Conservation (phyloP, 2,113 vertebrate species). For the Pleuronectes platessa region DNA sequence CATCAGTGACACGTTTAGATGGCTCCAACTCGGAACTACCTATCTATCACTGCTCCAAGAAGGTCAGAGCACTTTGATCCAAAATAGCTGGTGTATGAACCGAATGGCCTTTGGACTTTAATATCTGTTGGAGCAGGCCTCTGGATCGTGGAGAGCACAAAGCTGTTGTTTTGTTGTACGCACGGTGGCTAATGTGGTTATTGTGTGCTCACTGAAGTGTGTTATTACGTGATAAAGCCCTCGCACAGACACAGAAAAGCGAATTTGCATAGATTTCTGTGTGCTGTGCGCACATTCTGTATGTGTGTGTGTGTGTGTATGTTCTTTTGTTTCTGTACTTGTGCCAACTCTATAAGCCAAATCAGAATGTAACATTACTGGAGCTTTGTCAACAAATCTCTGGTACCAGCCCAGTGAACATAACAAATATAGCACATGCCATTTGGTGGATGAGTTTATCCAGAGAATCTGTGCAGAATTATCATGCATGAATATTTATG, state of each 20-base stretch:
- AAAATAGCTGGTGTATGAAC: constrained; percentile 52
- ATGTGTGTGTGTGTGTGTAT: background rate
- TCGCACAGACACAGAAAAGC: constrained; percentile 8
- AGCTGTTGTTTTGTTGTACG: constrained; percentile 32
- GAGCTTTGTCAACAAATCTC: constrained; percentile 49
- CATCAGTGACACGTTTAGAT: constrained; percentile 36
- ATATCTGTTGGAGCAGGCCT: constrained; percentile 45
- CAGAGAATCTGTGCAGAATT: constrained; percentile 1
- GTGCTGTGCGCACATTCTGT: background rate
- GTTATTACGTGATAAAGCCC: constrained; percentile 26
- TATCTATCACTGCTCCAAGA: constrained; percentile 42
- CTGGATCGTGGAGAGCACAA: constrained; percentile 1
- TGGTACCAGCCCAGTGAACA: constrained; percentile 26
- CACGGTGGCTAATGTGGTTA: constrained; percentile 24
- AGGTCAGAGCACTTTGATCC: constrained; percentile 61
- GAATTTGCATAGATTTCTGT: background rate
- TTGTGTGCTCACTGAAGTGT: constrained; percentile 27
- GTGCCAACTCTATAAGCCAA: constrained; percentile 20
- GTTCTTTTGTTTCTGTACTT: background rate
- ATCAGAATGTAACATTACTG: constrained; percentile 39
- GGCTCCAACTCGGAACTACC: constrained; percentile 7
- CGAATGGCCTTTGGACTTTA: constrained; percentile 47
- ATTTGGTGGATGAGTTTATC: constrained; percentile 31
- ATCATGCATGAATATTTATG: background rate
- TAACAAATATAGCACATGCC: constrained; percentile 39